Evolutionary conservation across 2,888 invertebrate genomes (phyloP).

Genomic region (Hemicrepidius hirtus): DNA sequence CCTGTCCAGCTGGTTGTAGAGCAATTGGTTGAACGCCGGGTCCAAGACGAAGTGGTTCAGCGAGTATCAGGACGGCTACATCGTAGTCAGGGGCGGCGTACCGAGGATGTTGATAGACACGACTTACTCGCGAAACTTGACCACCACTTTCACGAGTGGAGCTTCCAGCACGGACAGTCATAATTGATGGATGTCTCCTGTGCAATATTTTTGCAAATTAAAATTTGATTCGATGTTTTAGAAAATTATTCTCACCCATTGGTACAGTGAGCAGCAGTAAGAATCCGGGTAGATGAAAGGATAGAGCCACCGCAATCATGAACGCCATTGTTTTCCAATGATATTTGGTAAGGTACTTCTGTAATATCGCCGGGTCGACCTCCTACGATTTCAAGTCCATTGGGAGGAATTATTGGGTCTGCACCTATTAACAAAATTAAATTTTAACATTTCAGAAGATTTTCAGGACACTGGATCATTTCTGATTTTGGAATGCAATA

Average conservation of each 20-base stretch:
- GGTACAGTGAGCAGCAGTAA: slow-evolving; percentile 65
- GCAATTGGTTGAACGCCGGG: neutral
- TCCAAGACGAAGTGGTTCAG: neutral
- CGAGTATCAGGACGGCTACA: slow-evolving; percentile 14
- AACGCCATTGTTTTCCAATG: slow-evolving; percentile 54
- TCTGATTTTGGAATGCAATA: no score
- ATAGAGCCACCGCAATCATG: slow-evolving; percentile 63
- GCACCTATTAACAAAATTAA: no score
- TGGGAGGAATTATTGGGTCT: slow-evolving; percentile 13
- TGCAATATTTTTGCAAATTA: neutral
- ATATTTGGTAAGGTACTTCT: slow-evolving; percentile 61
- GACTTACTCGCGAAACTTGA: neutral
- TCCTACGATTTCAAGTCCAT: slow-evolving; percentile 57
- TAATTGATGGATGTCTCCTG: neutral
- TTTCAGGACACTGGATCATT: no score
- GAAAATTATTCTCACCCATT: slow-evolving; percentile 50
- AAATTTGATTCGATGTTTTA: no score
- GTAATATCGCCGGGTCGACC: slow-evolving; percentile 58
- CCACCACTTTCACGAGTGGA: slow-evolving; percentile 1
- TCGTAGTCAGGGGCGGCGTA: slow-evolving; percentile 21
- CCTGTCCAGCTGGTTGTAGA: neutral
- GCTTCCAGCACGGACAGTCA: slow-evolving; percentile 30
- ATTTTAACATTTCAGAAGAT: no score
- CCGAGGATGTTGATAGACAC: slow-evolving; percentile 10
- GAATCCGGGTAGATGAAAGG: slow-evolving; percentile 52